Base-by-base conservation (phyloP, 1,140 invertebrate species). In the Drosophila hydei region DNA sequence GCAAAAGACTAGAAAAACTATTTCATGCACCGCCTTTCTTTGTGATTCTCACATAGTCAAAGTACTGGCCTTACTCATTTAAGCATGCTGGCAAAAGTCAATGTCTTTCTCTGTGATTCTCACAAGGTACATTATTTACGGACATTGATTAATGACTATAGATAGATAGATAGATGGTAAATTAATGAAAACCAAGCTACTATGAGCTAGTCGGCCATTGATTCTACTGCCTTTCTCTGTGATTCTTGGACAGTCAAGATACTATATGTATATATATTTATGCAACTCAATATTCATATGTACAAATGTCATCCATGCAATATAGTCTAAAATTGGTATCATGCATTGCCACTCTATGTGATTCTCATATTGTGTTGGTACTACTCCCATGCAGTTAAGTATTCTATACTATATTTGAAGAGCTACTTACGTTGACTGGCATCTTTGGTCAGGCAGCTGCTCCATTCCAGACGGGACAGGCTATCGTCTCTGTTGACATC, bases 391-490 rank as follows among this genome's bases (percentile, higher is more conserved):
- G 60, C 61, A 43, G 30, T 23, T 58, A 33, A 27, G 16, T 33
- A 52, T 54, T 12, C 45, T 16, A 8, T 42, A 42, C 19, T 25
- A 8, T 9, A 14, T 4, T 18, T n/a, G 45, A 27, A n/a, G 11
- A 27, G 36, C 8, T 55, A 93, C 92, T 92, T 89, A 93, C 92
- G 92, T 76, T 92, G 92, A 58, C 89, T 93, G 71, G 93, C 93
- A 80, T 95, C 94, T 72, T 95, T 94, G 4, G 95, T 93, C 9
- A 98, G 93, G 90, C 97, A 98, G 25, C 94, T 93, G 12, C 94
- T 94, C 97, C 97, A 98, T 92, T 98, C 97, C 56, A 95, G 93
- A 19, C 93, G 93, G 4, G 95, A 94, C 33, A 98, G 94, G 65
- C 93, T 94, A 14, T 94, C 94, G 92, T 98, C 96, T 38, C 93